Conservation (phyloP, 1,140 invertebrate species). For the Polypedilum pembai region DNA sequence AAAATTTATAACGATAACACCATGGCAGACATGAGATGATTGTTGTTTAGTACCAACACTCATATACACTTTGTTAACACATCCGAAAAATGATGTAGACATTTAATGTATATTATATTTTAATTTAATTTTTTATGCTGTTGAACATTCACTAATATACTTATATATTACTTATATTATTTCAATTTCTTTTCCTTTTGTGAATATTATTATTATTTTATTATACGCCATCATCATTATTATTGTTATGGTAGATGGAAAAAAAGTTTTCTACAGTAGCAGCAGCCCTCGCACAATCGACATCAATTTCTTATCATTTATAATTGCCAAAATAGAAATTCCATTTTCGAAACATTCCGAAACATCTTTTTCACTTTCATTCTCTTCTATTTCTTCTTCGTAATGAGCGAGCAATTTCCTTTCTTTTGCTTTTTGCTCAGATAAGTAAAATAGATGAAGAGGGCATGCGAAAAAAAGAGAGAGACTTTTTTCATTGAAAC, state of each 20-base stretch:
- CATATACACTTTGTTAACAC: neutral
- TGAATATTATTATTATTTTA: conserved; percentile 16
- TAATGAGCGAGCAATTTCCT: neutral
- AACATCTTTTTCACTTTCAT: neutral
- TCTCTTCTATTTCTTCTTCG: neutral
- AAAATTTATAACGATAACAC: conserved; percentile 14
- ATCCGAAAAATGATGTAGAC: conserved; percentile 5
- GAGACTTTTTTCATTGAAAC: neutral
- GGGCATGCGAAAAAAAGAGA: neutral
- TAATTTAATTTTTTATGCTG: conserved; percentile 19
- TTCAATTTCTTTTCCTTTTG: too few relatives aligned
- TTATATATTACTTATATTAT: neutral
- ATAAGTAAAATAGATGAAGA: neutral
- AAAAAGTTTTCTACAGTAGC: neutral
- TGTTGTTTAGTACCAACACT: neutral
- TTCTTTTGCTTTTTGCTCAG: neutral
- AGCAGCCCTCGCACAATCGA: neutral
- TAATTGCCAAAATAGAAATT: neutral
- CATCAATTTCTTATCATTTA: conserved; percentile 19
- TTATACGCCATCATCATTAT: conserved; percentile 3
- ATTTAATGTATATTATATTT: conserved; percentile 20
- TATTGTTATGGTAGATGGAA: conserved; percentile 9
- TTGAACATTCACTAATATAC: neutral
- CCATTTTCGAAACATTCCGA: neutral
- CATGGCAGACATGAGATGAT: conserved; percentile 4